phyloP scores from a whole-genome alignment of 2,113 vertebrate genomes.

The Damaliscus lunatus region DNA sequence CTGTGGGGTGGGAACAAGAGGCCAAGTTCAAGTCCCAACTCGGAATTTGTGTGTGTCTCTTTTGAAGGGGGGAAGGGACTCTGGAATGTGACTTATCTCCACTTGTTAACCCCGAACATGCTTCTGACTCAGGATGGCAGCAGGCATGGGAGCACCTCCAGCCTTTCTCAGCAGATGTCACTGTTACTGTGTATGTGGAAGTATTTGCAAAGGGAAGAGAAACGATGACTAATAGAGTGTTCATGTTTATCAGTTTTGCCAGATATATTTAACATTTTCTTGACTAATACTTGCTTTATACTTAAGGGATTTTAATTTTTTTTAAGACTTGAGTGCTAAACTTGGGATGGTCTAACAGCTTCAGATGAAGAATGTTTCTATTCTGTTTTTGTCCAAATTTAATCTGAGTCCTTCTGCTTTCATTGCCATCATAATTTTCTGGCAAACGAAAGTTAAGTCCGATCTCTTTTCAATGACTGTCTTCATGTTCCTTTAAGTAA shows the following conservation, averaged over 20 bases:
- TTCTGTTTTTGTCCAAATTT: neutral
- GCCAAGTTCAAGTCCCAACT: constrained; percentile 62
- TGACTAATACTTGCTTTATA: constrained; percentile 31
- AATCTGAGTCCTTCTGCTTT: neutral
- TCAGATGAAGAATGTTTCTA: neutral
- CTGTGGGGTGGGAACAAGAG: constrained; percentile 30
- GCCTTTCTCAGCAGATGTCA: constrained; percentile 61
- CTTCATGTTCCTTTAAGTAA: neutral
- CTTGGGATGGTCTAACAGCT: constrained; percentile 12
- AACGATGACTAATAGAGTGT: constrained; percentile 1
- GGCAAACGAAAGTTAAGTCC: neutral
- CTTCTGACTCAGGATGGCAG: constrained; percentile 44
- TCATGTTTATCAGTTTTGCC: neutral
- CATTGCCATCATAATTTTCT: neutral
- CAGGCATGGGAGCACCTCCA: constrained; percentile 44
- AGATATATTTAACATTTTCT: neutral
- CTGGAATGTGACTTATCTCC: constrained; percentile 56
- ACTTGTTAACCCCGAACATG: constrained; percentile 51
- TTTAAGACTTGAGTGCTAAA: neutral
- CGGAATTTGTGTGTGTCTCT: constrained; percentile 62
- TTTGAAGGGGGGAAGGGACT: constrained; percentile 58
- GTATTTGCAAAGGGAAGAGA: constrained; percentile 17
- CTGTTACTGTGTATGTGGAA: constrained; percentile 44
- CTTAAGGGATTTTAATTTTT: constrained; percentile 15
- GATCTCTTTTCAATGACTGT: neutral